Base-by-base conservation (phyloP, 2,113 vertebrate genomes). In the Lucifuga dentata region DNA sequence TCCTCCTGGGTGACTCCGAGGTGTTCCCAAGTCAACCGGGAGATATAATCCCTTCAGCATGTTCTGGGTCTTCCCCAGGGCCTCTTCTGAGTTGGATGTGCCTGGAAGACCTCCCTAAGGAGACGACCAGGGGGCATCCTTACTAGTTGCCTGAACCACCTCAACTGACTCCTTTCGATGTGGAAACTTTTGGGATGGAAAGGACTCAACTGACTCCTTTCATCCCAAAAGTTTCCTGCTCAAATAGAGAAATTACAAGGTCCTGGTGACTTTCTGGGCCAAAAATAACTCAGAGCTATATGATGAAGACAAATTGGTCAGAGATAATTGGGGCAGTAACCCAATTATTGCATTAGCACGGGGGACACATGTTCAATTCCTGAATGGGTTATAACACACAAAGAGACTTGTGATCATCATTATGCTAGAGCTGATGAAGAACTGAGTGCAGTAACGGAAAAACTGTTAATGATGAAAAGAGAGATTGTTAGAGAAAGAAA, bases 251-350 rank as follows among this genome's bases (percentile, higher is more conserved):
- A 29, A 57, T 44, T 40, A 32, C 36, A 61, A 43, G 50, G 16
- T 58, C 33, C 56, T 13, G 38, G 63, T 66, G 53, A 75, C 56
- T 63, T 83, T 50, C 60, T 51, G 43, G 55, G 39, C 69, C 52
- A 52, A 20, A 81, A 86, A 73, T 70, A 86, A 81, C 60, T 56
- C 9, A 1, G 39, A 52, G 46, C 59, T 59, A 40, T 45, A 53
- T 32, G 38, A 73, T 43, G 41, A 61, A 63, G 61, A 51, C 43
- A 73, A 85, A 53, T 55, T 16, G 29, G 83, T 81, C 63, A 64
- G 38, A 56, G 78, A 72, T 75, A 88, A 88, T 35, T 75, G 69
- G 88, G 76, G 78, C 85, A 83, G 45, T 86, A 81, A 87, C 81
- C 81, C 61, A 88, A 61, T 87, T 79, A 86, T 53, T 40, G 29